Conservation (phyloP, 1,140 invertebrate genomes). For the Drosophila baimaii region DNA sequence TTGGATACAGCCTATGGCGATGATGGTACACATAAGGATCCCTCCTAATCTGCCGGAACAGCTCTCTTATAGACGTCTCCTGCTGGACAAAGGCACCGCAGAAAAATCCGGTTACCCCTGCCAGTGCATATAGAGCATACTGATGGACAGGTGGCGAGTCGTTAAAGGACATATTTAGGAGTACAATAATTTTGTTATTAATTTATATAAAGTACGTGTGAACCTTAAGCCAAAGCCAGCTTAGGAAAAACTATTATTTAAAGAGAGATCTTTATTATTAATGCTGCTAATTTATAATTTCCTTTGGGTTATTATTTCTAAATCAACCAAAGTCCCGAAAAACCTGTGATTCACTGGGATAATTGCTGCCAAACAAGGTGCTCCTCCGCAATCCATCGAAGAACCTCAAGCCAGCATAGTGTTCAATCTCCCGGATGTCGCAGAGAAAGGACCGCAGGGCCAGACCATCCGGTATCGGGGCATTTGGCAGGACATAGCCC, state of each 20-base stretch:
- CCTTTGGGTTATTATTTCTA: neutral
- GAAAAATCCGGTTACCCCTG: constrained; percentile 57
- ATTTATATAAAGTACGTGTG: neutral
- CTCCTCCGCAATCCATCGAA: constrained; percentile 89
- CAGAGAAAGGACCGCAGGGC: constrained; percentile 91
- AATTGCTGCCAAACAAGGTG: constrained; percentile 83
- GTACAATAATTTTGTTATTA: constrained; percentile 40
- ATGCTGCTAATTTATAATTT: no score
- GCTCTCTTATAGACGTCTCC: constrained; percentile 46
- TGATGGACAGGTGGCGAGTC: constrained; percentile 45
- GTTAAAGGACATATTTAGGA: constrained; percentile 35
- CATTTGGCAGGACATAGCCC: constrained; percentile 97
- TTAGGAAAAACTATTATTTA: neutral
- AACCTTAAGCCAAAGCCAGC: neutral
- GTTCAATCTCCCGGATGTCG: constrained; percentile 94
- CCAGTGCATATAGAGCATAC: constrained; percentile 48
- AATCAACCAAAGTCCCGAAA: constrained; percentile 54
- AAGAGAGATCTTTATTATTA: no score
- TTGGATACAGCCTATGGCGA: constrained; percentile 60
- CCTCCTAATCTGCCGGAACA: constrained; percentile 45
- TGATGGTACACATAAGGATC: constrained; percentile 63
- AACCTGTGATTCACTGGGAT: constrained; percentile 59
- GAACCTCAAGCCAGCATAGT: constrained; percentile 95
- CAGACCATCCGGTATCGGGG: constrained; percentile 89
- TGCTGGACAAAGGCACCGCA: constrained; percentile 66